Base-by-base conservation (phyloP, 2,888 invertebrate genomes). In the Girardia tigrina region DNA sequence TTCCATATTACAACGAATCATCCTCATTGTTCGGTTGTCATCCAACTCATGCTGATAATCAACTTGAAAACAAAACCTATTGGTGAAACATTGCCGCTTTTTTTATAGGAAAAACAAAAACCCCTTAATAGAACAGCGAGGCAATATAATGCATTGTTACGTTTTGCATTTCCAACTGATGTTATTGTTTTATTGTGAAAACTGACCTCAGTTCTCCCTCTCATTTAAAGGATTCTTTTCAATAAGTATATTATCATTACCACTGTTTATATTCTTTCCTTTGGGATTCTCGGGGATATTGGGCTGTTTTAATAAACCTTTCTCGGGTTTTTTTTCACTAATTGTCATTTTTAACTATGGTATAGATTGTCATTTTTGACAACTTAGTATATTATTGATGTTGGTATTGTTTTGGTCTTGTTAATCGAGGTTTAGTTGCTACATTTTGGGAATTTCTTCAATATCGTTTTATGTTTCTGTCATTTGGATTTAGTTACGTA, bases 321-420 rank as follows among this genome's bases (percentile, higher is more conserved):
- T 16, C 23, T 56, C 16, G 8, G 16, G 8, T 4, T n/a, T 56
- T 6, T 56, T 56, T 56, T 56, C 56, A 56, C 20, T 56, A 23
- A 56, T 56, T 56, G 56, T 56, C n/a, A 4, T 56, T 56, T n/a
- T 16, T 20, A 56, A 56, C 56, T 16, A 56, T 56, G n/a, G 4
- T 56, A 36, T 36, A 56, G n/a, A 56, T 56, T 56, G 56, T 56
- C 56, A 56, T 56, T 56, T n/a, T 56, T 56, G 56, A 56, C 56
- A 56, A 23, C 4, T 56, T 56, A 20, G 56, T 56, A 23, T 56
- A 56, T 56, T 56, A 56, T 56, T 56, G 56, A 56, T 56, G 56
- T 4, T 56, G 56, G 56, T n/a, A 56, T 56, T 56, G 56, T 56
- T 16, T 56, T 56, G n/a, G 6, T 20, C 56, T 56, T 56, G 56